Evolutionary conservation across 2,888 invertebrate genomes (phyloP).

Genomic region (Morpho deidamia): DNA sequence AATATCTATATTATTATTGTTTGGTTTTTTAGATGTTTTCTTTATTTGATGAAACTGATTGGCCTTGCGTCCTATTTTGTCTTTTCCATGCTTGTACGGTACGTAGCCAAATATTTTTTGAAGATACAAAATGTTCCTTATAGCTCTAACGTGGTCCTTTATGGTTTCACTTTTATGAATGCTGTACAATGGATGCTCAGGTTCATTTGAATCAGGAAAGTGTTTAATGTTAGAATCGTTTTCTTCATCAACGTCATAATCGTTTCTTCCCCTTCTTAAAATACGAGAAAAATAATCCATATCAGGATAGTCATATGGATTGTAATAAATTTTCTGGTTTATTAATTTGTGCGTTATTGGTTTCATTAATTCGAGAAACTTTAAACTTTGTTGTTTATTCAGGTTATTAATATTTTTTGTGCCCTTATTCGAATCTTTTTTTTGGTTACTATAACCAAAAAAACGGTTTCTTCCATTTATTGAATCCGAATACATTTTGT

Average conservation of each 20-base stretch:
- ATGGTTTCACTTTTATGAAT: conserved; percentile 23
- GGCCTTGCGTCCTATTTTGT: not conserved
- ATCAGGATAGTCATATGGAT: conserved; percentile 39
- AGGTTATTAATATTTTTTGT: not conserved
- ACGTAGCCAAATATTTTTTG: conserved; percentile 29
- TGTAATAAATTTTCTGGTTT: conserved; percentile 24
- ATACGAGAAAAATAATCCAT: conserved; percentile 33
- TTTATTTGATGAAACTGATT: not conserved
- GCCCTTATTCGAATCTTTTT: not conserved
- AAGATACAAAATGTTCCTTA: conserved; percentile 33
- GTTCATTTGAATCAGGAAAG: conserved; percentile 18
- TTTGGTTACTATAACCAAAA: conserved; percentile 1
- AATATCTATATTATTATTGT: conserved; percentile 23
- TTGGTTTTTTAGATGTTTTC: not conserved
- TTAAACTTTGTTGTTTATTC: conserved; percentile 7
- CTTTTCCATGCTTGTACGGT: not conserved
- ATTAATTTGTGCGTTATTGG: conserved; percentile 10
- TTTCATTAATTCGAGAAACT: conserved; percentile 17
- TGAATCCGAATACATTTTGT: not conserved
- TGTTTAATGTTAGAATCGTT: not conserved
- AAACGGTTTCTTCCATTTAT: conserved; percentile 7
- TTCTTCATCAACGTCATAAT: not conserved
- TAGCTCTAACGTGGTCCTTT: conserved; percentile 34
- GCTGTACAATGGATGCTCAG: conserved; percentile 25
- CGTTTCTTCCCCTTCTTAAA: not conserved